phyloP scores from a whole-genome alignment of 2,797 vertebrate genomes.

The Gymnothorax javanicus region DNA sequence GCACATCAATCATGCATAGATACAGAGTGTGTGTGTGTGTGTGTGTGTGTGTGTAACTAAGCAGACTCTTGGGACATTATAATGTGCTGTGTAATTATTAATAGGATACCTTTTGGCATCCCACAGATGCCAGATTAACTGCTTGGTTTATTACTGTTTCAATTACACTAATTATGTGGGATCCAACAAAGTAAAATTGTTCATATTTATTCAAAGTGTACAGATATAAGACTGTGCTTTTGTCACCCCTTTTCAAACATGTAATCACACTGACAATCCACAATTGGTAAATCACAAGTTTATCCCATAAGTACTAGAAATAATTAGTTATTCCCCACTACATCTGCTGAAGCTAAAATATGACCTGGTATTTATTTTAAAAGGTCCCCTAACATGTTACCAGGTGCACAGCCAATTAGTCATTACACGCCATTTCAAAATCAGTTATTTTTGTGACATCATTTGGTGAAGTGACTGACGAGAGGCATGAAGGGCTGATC shows the following conservation, averaged over 20 bases:
- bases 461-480: too few relatives aligned
- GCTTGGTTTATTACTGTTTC: not conserved
- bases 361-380: not conserved
- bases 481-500: too few relatives aligned
- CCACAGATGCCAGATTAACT: not conserved
- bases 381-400: too few relatives aligned
- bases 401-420: too few relatives aligned
- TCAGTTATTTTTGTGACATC: too few relatives aligned
- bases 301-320: not conserved
- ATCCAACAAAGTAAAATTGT: not conserved
- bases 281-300: not conserved
- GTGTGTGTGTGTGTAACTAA: not conserved
- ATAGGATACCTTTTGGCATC: not conserved
- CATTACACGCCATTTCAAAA: too few relatives aligned
- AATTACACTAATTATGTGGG: not conserved
- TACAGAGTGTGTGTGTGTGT: not conserved
- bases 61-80: not conserved
- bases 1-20: too few relatives aligned
- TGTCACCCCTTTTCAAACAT: too few relatives aligned
- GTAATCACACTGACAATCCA: not conserved
- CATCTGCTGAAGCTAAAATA: not conserved
- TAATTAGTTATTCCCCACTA: not conserved
- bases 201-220: not conserved
- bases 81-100: not conserved
- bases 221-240: not conserved